Conservation (phyloP, 1,140 invertebrate genomes). For the Melanaphis sacchari region DNA sequence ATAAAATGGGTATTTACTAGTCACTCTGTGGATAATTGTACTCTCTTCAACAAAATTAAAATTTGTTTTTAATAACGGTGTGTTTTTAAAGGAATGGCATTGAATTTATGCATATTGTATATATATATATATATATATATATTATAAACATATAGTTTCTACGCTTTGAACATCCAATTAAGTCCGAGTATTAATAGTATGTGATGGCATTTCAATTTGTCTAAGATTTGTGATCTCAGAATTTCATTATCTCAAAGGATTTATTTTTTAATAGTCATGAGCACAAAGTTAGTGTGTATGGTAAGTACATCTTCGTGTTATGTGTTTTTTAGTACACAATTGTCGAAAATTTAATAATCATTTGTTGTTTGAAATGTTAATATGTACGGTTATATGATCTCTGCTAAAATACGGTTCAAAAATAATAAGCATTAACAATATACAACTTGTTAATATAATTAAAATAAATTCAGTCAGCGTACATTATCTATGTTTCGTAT, state of each 20-base stretch:
- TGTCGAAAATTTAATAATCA: not conserved
- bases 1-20: not conserved
- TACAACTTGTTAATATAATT: not conserved
- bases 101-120: not conserved
- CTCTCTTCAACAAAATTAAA: not conserved
- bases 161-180: not conserved
- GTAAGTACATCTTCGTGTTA: not conserved
- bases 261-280: not conserved
- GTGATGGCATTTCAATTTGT: not conserved
- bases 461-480: not conserved
- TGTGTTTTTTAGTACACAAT: not conserved
- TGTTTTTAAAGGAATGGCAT: not conserved
- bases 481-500: not conserved
- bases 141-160: not conserved
- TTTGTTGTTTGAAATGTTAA: not conserved
- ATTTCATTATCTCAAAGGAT: not conserved
- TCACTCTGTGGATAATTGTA: not conserved
- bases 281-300: not conserved
- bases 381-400: not conserved
- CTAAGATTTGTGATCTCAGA: not conserved
- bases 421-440: not conserved
- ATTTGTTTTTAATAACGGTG: not conserved
- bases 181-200: not conserved
- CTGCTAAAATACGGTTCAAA: not conserved
- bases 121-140: too few species aligned